phyloP scores from a whole-genome alignment of 2,113 vertebrate genomes.

The Myrmecobius fasciatus region DNA sequence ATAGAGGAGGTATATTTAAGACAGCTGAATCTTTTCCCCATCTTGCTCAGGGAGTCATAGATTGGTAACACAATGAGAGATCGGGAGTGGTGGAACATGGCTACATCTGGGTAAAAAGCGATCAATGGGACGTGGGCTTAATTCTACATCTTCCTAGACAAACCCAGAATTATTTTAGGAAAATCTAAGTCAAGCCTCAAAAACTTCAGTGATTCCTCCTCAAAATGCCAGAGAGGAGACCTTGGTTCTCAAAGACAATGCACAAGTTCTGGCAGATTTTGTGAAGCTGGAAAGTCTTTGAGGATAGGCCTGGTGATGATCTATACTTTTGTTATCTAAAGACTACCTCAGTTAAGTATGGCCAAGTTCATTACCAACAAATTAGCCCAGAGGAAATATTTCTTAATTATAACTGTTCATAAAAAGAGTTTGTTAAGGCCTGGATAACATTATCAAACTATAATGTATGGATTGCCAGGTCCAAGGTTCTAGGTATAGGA shows the following conservation, averaged over 20 bases:
- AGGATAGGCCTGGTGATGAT: not conserved
- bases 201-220: not conserved
- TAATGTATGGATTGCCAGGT: not conserved
- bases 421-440: not conserved
- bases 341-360: not conserved
- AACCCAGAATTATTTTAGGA: not conserved
- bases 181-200: not conserved
- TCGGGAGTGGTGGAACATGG: not conserved
- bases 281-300: not conserved
- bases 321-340: not conserved
- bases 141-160: not conserved
- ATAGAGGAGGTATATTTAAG: no score
- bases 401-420: not conserved
- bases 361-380: not conserved
- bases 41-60: not conserved
- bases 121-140: not conserved
- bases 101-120: not conserved
- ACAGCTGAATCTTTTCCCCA: fast-evolving
- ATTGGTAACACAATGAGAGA: not conserved
- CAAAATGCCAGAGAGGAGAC: not conserved
- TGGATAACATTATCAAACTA: not conserved
- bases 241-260: not conserved
- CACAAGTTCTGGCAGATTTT: not conserved
- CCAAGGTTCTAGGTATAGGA: not conserved
- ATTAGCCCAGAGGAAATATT: not conserved